Evolutionary conservation across 2,797 vertebrate species (phyloP).

Genomic region (Mormyrus hasselquistii): DNA sequence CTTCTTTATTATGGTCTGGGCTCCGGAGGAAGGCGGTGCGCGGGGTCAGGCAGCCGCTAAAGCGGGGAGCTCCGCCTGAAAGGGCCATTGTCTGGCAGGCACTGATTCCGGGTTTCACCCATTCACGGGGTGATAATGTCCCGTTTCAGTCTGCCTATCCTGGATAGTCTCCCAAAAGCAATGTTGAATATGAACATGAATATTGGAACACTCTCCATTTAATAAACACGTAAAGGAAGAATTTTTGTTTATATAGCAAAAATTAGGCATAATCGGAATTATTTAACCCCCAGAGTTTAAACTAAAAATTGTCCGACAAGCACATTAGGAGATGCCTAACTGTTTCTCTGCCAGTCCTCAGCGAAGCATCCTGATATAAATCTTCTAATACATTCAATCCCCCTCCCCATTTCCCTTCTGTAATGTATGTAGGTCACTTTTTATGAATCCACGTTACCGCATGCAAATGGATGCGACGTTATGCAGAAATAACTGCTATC

Average conservation of each 20-base stretch:
- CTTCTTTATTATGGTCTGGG: background rate
- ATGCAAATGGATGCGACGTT: background rate
- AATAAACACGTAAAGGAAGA: background rate
- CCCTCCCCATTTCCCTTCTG: background rate
- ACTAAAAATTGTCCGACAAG: background rate
- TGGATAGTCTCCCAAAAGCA: background rate
- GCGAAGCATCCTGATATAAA: background rate
- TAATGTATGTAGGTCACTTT: slow-evolving; percentile 6
- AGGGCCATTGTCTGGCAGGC: background rate
- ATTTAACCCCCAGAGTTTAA: background rate
- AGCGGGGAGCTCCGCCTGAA: background rate
- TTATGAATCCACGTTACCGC: background rate
- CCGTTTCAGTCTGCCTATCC: background rate
- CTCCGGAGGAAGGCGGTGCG: background rate
- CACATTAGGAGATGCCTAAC: background rate
- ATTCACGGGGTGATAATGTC: background rate
- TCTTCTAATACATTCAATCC: background rate
- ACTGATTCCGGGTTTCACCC: background rate
- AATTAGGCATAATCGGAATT: background rate
- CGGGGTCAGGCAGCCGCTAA: background rate
- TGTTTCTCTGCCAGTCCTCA: background rate
- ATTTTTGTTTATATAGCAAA: background rate
- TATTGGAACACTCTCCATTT: background rate
- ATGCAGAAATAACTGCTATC: background rate
- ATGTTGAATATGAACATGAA: background rate